These are phyloP conservation scores for Sphyrna mokarran DNA, from an alignment of 2,113 vertebrate genomes.

Conservation along the genomic window DNA sequence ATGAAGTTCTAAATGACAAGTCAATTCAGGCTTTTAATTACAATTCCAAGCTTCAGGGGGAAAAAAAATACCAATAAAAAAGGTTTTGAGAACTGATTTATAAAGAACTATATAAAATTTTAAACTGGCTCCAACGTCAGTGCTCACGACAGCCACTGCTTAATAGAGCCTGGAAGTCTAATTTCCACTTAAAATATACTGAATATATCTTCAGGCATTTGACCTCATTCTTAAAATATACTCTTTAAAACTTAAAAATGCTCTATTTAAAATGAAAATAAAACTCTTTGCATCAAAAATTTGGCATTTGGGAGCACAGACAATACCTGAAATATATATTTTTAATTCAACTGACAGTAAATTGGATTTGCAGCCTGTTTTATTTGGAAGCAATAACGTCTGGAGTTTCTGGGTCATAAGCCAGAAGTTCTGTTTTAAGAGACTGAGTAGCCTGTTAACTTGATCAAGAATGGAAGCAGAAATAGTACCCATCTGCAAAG, in stretches of 20 bases:
- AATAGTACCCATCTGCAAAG: slow-evolving; percentile 11
- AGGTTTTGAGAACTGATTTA: background rate
- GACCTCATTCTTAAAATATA: background rate
- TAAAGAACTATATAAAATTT: background rate
- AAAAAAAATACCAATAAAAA: background rate
- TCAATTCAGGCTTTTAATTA: slow-evolving; percentile 13
- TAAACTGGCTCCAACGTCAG: background rate
- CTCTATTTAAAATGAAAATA: background rate
- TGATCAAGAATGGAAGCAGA: background rate
- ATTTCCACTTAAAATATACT: slow-evolving; percentile 1
- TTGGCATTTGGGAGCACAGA: background rate
- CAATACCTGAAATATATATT: slow-evolving; percentile 29
- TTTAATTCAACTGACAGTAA: slow-evolving; percentile 30
- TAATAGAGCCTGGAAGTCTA: background rate
- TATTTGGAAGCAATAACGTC: slow-evolving; percentile 31
- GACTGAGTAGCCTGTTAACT: background rate
- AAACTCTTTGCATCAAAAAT: background rate
- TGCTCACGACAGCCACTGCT: background rate
- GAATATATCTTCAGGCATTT: background rate
- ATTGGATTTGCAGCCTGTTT: slow-evolving; percentile 18
- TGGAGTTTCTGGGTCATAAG: slow-evolving; percentile 20
- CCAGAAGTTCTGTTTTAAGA: slow-evolving; percentile 8
- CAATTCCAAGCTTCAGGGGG: background rate
- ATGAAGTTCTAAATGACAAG: background rate
- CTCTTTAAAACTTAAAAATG: background rate